Base-by-base conservation (phyloP, 2,113 vertebrate species). In the Corydoras maculifer region DNA sequence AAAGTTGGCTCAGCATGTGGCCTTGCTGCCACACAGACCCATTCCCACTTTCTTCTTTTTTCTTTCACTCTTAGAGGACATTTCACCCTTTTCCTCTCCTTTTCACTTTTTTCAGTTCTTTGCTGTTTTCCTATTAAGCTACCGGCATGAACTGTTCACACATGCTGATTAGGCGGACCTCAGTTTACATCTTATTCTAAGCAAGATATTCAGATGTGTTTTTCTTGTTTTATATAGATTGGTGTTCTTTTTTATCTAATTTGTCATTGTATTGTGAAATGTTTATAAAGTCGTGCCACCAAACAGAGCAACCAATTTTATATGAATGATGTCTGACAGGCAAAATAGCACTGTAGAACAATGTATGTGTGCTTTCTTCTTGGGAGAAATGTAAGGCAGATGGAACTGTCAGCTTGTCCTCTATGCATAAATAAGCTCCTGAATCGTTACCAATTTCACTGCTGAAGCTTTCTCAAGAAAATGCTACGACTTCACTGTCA, bases 361-460 rank as follows among this genome's bases (percentile, higher is more conserved):
- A 31, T 70, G 57, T 55, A 62, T 67, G 54, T 51, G 70, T 53
- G 55, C 18, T 8, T 59, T 67, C 35, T 43, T 75, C 50, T 71
- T 35, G n/a, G 54, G 54, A 62, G 48, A 70, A 66, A 35, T 61
- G 54, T 29, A 62, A 79, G 76, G 73, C 79, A 78, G 76, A 80
- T 80, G 79, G 79, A 80, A 67, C 76, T 80, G 79, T 80, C 79
- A 76, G 74, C 68, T 73, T 71, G 79, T 75, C 73, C 70, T 80
- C 79, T 73, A 70, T 74, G 76, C 76, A 70, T 69, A 80, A 63
- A 59, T 80, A 76, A 78, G 73, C 76, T 62, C 54, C 64, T 80
- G 79, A 78, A 73, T 65, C 73, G 68, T 76, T 74, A 63, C 69
- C 70, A 59, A 75, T 68, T 68, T 73, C 70, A 70, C 58, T 71